A percentile compares a stretch with the other conserved stretches of the same genome.
These are phyloP conservation scores for Sebastes diploproa DNA, from an alignment of 2,797 vertebrate species.

Conservation along the genomic window DNA sequence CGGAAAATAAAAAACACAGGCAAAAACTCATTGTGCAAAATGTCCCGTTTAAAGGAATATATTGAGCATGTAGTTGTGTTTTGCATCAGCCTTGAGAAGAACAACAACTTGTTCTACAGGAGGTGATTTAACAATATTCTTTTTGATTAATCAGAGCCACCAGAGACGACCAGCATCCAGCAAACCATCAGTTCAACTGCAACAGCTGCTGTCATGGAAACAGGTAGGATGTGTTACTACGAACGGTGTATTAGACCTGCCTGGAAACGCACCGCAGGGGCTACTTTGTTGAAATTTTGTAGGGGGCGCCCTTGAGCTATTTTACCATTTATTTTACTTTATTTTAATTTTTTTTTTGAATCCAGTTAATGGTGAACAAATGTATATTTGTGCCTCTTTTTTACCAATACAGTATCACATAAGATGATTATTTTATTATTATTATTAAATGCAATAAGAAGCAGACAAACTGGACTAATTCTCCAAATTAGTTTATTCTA, in stretches of 20 bases:
- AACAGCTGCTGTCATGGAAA: background rate
- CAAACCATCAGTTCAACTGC: background rate
- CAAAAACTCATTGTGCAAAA: no score
- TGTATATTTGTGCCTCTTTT: background rate
- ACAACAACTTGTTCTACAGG: no score
- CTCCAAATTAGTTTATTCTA: background rate
- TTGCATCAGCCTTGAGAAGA: background rate
- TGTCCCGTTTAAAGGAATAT: background rate
- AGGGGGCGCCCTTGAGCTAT: no score
- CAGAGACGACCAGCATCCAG: background rate
- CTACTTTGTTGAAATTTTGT: no score
- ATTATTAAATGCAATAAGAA: no score
- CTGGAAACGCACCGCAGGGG: no score
- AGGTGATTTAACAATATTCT: no score
- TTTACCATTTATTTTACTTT: no score
- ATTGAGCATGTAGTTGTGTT: no score
- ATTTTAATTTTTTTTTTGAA: no score
- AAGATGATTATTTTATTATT: background rate
- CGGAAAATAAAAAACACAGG: background rate
- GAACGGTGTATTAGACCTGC: no score
- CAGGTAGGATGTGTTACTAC: constrained; percentile 19
- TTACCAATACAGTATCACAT: background rate
- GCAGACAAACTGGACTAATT: background rate
- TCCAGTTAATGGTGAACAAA: no score
- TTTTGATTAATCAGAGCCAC: background rate